Evolutionary conservation across 2,797 vertebrate species (phyloP).

Genomic region (Hemibagrus guttatus): DNA sequence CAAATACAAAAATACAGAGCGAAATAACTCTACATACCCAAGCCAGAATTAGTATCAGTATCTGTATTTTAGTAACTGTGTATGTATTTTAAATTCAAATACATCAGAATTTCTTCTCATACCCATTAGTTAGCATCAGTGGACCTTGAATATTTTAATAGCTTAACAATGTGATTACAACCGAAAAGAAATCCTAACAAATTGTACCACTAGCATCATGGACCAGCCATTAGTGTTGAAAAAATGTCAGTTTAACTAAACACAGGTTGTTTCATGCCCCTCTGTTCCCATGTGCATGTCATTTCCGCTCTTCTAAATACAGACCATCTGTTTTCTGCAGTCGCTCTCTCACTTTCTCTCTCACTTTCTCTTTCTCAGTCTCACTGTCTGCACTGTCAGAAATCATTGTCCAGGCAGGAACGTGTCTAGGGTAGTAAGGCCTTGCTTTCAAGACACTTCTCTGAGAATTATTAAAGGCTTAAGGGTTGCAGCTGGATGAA

Average conservation of each 20-base stretch:
- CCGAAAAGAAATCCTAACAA: neutral
- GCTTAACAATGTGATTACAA: neutral
- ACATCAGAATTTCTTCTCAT: neutral
- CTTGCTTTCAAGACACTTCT: constrained; percentile 72
- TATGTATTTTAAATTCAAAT: neutral
- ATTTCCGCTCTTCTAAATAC: constrained; percentile 47
- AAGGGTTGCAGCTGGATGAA: constrained; percentile 80
- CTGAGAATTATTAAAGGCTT: constrained; percentile 85
- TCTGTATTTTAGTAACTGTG: too few relatives aligned
- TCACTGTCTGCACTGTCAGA: constrained; percentile 52
- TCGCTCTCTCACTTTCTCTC: constrained; percentile 18
- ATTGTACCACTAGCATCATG: neutral
- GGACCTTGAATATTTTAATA: neutral
- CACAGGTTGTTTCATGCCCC: neutral
- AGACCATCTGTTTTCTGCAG: constrained; percentile 57
- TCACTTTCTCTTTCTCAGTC: constrained; percentile 9
- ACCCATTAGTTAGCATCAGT: neutral
- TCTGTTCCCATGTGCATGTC: constrained; percentile 27
- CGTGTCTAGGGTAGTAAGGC: constrained; percentile 75
- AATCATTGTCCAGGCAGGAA: constrained; percentile 77
- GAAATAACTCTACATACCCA: neutral
- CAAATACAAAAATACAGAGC: neutral
- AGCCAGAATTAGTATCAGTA: neutral
- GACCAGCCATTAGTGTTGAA: neutral
- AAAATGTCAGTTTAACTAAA: constrained; percentile 39